These are phyloP conservation scores for Ariopsis seemanni DNA, from an alignment of 2,113 vertebrate genomes.

Conservation along the genomic window DNA sequence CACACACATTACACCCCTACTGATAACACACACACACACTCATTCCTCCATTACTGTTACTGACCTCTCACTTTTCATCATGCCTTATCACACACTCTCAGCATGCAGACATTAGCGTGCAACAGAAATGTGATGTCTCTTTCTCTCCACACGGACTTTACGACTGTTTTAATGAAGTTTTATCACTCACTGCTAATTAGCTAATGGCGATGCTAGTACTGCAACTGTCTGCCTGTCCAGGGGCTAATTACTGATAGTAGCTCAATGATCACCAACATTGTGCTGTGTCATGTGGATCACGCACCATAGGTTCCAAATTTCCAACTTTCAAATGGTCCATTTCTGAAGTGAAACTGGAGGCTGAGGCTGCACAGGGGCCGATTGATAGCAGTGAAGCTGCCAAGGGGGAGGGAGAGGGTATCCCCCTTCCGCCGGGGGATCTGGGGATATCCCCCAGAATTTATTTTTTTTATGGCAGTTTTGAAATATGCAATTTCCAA, in stretches of 20 bases:
- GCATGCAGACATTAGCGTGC: background rate
- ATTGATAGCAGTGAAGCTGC: no score
- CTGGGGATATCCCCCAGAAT: no score
- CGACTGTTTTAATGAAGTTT: slow-evolving; percentile 22
- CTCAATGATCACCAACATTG: background rate
- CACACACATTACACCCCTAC: background rate
- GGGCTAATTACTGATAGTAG: background rate
- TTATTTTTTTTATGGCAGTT: no score
- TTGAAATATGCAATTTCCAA: no score
- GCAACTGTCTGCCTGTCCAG: background rate
- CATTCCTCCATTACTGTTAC: background rate
- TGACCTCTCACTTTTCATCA: slow-evolving; percentile 16
- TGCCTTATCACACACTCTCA: slow-evolving; percentile 21
- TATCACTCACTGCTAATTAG: slow-evolving; percentile 16
- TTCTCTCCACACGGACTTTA: background rate
- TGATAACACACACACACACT: slow-evolving; percentile 19
- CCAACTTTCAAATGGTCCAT: no score
- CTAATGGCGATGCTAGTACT: background rate
- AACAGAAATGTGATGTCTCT: background rate
- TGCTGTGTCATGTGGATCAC: background rate
- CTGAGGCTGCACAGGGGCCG: no score
- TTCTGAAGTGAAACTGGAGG: no score
- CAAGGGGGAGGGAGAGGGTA: no score
- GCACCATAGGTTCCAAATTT: no score
- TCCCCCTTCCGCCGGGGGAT: no score